Evolutionary conservation across 2,113 vertebrate species (phyloP).

Genomic region (Apteryx mantelli): DNA sequence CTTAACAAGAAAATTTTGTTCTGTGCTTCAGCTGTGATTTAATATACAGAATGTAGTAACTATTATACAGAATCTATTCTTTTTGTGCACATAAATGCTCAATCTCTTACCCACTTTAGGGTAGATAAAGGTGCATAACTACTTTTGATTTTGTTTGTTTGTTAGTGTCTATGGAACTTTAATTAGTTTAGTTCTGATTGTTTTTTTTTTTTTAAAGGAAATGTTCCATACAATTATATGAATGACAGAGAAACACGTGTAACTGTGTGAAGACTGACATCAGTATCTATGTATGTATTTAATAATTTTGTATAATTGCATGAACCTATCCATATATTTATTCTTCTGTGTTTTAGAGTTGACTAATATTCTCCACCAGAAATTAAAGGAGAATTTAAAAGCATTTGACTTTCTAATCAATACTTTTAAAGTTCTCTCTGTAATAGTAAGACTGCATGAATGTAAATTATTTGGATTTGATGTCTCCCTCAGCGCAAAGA

Average conservation of each 20-base stretch:
- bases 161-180: background rate
- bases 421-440: background rate
- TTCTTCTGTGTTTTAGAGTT: background rate
- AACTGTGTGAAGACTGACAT: background rate
- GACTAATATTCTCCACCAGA: background rate
- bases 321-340: background rate
- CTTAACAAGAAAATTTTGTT: background rate
- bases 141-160: background rate
- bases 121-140: background rate
- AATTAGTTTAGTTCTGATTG: background rate
- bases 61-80: background rate
- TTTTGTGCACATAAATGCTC: background rate
- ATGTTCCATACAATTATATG: background rate
- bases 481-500: background rate
- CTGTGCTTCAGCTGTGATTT: background rate
- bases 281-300: background rate
- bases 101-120: background rate
- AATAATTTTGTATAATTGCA: background rate
- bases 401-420: accelerated
- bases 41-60: background rate
- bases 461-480: background rate
- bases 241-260: background rate
- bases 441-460: background rate
- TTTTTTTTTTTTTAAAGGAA: background rate
- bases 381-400: background rate